Percentiles rank a stretch among this genome's conserved stretches.
phyloP scores from a whole-genome alignment of 2,888 invertebrate genomes.

The Gastracanthus pulcherrimus region DNA sequence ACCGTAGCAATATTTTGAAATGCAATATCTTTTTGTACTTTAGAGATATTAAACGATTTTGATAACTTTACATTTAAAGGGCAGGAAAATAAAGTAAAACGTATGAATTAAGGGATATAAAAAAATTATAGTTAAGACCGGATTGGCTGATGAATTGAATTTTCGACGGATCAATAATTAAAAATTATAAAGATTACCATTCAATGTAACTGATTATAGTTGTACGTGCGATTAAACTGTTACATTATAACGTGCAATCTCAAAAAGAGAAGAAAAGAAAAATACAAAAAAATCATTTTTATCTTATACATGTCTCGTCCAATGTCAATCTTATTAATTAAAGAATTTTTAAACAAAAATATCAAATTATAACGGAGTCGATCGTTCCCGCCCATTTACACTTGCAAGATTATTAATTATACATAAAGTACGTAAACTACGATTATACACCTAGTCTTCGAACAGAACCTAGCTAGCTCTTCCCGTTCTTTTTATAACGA shows the following conservation, averaged over 20 bases:
- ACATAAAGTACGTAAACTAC: background rate
- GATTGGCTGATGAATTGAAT: background rate
- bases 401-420: background rate
- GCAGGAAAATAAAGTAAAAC: background rate
- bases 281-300: constrained; percentile 5
- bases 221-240: constrained; percentile 15
- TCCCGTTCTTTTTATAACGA: constrained; percentile 20
- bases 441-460: constrained; percentile 19
- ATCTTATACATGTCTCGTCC: constrained; percentile 36
- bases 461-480: constrained; percentile 35
- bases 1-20: constrained; percentile 7
- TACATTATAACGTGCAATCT: constrained; percentile 1
- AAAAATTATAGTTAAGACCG: background rate
- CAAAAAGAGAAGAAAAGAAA: background rate
- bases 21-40: background rate
- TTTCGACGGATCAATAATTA: background rate
- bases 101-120: too few species aligned
- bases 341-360: background rate
- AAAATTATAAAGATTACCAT: background rate
- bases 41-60: background rate
- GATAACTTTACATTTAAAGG: background rate
- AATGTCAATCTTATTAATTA: constrained; percentile 40
- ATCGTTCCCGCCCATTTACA: constrained; percentile 51
- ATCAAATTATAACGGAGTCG: constrained; percentile 33
- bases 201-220: constrained; percentile 8